Base-by-base conservation (phyloP, 2,888 invertebrate genomes). In the Megamerina dolium region DNA sequence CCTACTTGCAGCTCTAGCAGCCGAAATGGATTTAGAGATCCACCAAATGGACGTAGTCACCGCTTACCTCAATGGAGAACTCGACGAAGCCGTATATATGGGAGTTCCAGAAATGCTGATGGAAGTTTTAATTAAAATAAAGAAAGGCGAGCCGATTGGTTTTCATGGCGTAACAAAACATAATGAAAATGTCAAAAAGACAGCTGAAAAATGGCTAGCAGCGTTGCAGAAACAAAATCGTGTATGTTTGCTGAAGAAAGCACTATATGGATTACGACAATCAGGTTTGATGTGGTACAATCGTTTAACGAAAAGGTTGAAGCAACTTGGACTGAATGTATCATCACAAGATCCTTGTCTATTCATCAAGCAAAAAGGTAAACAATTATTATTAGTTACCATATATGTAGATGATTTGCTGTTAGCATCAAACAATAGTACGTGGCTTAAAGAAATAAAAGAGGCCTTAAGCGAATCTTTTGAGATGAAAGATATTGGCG, bases 401-500 rank as follows among this genome's bases (percentile, higher is more conserved):
- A 44, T 50, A 30, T 51, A 51, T 20, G 48, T 50, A 8, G 50
- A 50, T 26, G 51, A 48, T 23, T 17, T 48, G 12, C 19, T 53
- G 29, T 29, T 51, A 19, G 47, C 53, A 8, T 48, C 51, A 32
- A 50, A 49, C 27, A 27, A 45, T 10, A 37, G 29, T 1, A 14
- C 32, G 8, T 45, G 37, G 45, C 18, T 51, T 16, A 13, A 43
- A 3, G n/a, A 30, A 5, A 33, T 46, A 1, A 51, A 53, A 33
- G 1, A 16, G 12, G 30, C 45, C 8, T 21, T 48, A 19, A 21
- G 37, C 2, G 14, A 45, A 38, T 21, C 33, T 1, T 53, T 50
- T 19, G 45, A 49, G 26, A 52, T 49, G 46, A 52, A 49, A 38
- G n/a, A n/a, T n/a, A n/a, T 52, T 9, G 48, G 51, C 16, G 35